These are phyloP conservation scores for Sympetrum striolatum DNA, from an alignment of 2,888 invertebrate genomes.

Conservation along the genomic window DNA sequence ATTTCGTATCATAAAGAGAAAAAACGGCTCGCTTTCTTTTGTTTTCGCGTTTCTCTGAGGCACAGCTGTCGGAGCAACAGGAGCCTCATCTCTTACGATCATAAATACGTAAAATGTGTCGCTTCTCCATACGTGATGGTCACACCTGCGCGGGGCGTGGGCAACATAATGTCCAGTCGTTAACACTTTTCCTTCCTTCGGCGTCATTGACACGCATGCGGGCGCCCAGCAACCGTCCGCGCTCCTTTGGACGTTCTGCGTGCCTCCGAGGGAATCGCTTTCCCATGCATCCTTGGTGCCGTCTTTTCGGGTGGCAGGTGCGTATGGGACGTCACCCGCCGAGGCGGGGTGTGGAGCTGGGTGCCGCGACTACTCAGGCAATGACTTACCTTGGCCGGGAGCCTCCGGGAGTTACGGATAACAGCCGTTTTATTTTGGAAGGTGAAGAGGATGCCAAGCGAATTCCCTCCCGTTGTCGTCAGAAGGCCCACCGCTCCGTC, in stretches of 20 bases:
- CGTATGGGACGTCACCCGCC: background rate
- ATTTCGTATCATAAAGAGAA: too few species aligned
- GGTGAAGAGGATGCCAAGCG: background rate
- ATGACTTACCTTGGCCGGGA: conserved; percentile 18
- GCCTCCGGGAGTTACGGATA: background rate
- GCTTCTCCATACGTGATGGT: conserved; percentile 43
- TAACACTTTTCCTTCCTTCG: conserved; percentile 3
- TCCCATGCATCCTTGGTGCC: background rate
- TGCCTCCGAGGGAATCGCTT: background rate
- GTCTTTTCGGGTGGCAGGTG: conserved; percentile 10
- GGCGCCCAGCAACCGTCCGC: background rate
- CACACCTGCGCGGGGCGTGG: conserved; percentile 13
- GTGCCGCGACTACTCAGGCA: background rate
- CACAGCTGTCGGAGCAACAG: background rate
- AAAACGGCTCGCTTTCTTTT: too few species aligned
- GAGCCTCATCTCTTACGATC: conserved; percentile 46
- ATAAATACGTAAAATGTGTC: conserved; percentile 44
- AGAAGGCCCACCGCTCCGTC: conserved; percentile 11
- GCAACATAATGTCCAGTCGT: conserved; percentile 20
- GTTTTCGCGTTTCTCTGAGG: background rate
- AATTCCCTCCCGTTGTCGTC: conserved; percentile 15
- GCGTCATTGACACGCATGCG: conserved; percentile 14
- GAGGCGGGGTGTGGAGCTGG: background rate
- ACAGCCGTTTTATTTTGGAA: background rate
- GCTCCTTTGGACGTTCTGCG: background rate